These are phyloP conservation scores for Clistopyga incitator DNA, from an alignment of 2,888 invertebrate species.

Conservation along the genomic window DNA sequence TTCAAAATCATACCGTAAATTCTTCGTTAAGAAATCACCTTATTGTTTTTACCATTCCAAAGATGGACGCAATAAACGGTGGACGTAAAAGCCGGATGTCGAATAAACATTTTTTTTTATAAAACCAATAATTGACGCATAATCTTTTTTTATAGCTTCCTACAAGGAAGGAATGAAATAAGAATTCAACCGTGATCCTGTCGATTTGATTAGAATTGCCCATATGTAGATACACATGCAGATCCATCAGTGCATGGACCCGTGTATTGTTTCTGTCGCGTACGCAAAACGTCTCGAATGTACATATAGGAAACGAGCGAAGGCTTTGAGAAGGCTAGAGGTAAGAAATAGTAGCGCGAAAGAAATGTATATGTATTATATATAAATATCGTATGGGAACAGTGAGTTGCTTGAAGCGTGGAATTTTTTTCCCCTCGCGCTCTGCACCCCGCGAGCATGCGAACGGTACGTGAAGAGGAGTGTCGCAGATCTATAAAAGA, in stretches of 20 bases:
- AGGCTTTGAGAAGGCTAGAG: slow-evolving; percentile 20
- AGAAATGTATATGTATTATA: slow-evolving; percentile 40
- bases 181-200: too few relatives aligned
- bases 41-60: too few relatives aligned
- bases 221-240: slow-evolving; percentile 2
- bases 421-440: slow-evolving; percentile 21
- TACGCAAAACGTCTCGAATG: slow-evolving; percentile 25
- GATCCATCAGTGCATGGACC: slow-evolving; percentile 56
- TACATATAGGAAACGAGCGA: slow-evolving; percentile 46
- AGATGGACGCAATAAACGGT: too few relatives aligned
- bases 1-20: too few relatives aligned
- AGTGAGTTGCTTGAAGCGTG: slow-evolving; percentile 21
- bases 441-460: not conserved
- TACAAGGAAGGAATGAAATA: too few relatives aligned
- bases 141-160: too few relatives aligned
- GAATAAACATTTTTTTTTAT: too few relatives aligned
- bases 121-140: too few relatives aligned
- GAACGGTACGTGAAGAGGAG: slow-evolving; percentile 25
- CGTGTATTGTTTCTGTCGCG: slow-evolving; percentile 17
- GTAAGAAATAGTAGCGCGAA: slow-evolving; percentile 30
- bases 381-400: slow-evolving; percentile 13
- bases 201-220: too few relatives aligned
- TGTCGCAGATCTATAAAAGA: slow-evolving; percentile 52
- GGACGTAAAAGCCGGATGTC: too few relatives aligned
- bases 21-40: too few relatives aligned